Conservation (phyloP, 2,888 invertebrate genomes). For the Frankliniella fusca region DNA sequence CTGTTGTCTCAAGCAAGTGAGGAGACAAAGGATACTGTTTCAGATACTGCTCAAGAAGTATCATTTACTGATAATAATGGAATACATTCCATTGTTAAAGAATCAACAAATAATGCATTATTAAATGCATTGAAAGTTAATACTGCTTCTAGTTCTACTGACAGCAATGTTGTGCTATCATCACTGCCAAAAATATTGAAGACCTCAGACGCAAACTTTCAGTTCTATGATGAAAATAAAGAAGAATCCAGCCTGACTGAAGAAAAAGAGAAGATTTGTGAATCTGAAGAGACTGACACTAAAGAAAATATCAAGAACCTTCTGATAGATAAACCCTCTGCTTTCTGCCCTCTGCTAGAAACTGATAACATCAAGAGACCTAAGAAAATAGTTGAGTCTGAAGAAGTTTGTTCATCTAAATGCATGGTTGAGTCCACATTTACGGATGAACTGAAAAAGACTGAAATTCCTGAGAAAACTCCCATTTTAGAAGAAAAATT, state of each 20-base stretch:
- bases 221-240: neutral
- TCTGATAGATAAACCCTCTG: no score
- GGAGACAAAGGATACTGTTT: no score
- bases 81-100: neutral
- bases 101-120: neutral
- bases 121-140: neutral
- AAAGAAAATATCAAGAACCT: no score
- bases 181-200: no score
- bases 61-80: neutral
- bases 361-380: no score
- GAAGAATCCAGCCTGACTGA: neutral
- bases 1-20: no score
- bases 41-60: neutral
- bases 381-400: neutral
- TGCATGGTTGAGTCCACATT: neutral
- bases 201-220: no score
- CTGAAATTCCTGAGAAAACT: neutral
- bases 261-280: neutral
- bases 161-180: neutral
- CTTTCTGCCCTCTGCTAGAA: no score
- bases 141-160: neutral
- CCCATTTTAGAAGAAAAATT: neutral
- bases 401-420: neutral
- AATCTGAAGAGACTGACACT: no score
- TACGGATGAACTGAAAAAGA: neutral